These are phyloP conservation scores for Aphidoletes aphidimyza DNA, from an alignment of 2,888 invertebrate species.

Conservation along the genomic window DNA sequence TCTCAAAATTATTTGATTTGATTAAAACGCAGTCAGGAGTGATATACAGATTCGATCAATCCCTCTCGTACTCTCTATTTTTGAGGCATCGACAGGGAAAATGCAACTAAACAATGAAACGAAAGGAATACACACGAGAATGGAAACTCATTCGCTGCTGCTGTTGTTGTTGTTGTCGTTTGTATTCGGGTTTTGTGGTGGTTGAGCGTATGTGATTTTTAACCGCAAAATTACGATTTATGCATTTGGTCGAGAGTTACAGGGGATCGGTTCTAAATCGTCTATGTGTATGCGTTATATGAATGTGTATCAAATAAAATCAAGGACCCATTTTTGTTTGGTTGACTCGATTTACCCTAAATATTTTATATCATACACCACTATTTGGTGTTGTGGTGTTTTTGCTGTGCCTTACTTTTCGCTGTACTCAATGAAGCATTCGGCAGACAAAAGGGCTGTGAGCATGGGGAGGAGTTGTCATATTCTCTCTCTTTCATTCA, in stretches of 20 bases:
- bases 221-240: constrained; percentile 53
- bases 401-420: neutral
- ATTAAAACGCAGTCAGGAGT: constrained; percentile 45
- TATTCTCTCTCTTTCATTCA: neutral
- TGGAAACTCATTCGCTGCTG: neutral
- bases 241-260: constrained; percentile 13
- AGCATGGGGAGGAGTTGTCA: constrained; percentile 50
- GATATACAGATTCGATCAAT: constrained; percentile 23
- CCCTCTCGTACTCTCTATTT: neutral
- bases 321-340: neutral
- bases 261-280: neutral
- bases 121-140: neutral
- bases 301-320: neutral
- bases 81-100: neutral
- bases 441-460: constrained; percentile 2
- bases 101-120: neutral
- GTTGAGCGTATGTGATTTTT: constrained; percentile 37
- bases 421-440: neutral
- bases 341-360: constrained; percentile 47
- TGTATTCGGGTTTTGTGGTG: constrained; percentile 25
- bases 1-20: constrained; percentile 10
- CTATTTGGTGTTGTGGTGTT: constrained; percentile 7
- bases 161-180: too few relatives aligned
- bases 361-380: constrained; percentile 44
- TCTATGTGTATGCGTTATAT: neutral